A percentile compares a stretch with the other conserved stretches of the same genome.
Conservation (phyloP, 2,888 invertebrate species). For the Drosophila ustulata region DNA sequence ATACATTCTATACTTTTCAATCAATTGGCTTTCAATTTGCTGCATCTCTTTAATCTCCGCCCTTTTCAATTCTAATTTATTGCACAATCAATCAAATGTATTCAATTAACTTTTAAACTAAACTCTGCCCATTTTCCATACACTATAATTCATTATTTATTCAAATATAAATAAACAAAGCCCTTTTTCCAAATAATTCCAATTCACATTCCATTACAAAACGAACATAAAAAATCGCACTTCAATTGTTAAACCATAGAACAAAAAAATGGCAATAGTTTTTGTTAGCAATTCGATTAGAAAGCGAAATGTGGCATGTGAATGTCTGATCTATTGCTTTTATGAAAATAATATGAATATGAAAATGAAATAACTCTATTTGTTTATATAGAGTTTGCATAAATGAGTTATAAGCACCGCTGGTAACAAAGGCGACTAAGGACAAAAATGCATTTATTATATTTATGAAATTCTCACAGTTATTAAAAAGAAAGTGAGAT, state of each 20-base stretch:
- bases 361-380: neutral
- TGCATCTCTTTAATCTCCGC: slow-evolving; percentile 13
- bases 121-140: slow-evolving; percentile 1
- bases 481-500: no score
- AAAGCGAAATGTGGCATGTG: neutral
- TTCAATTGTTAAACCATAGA: slow-evolving; percentile 9
- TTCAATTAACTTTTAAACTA: slow-evolving; percentile 12
- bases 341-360: neutral
- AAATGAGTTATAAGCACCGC: no score
- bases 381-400: neutral
- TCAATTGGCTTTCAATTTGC: slow-evolving; percentile 23
- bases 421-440: no score
- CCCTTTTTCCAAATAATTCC: neutral
- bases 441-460: no score
- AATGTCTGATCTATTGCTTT: neutral
- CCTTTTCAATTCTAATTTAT: slow-evolving; percentile 12
- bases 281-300: neutral
- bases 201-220: neutral
- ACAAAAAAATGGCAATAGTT: neutral
- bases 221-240: neutral
- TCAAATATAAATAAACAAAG: slow-evolving; percentile 2
- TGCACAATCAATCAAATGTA: slow-evolving; percentile 23
- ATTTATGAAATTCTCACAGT: no score
- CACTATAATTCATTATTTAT: neutral
- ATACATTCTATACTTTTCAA: slow-evolving; percentile 2